Evolutionary conservation across 1,140 invertebrate species (phyloP).

Genomic region (Drosophila sucinea): DNA sequence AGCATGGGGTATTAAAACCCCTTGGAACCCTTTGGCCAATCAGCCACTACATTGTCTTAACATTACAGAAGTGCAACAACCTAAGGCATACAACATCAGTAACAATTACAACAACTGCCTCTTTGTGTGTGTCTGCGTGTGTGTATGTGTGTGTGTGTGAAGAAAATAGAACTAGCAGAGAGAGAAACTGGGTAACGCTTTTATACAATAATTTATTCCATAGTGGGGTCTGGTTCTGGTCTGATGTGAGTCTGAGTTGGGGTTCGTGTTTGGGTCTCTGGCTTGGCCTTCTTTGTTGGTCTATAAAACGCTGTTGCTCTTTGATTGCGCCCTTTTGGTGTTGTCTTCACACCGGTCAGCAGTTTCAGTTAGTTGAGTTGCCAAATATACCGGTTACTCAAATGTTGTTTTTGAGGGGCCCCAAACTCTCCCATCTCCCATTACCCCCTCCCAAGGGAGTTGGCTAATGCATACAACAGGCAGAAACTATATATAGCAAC

Average conservation of each 20-base stretch:
- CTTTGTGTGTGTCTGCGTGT: constrained; percentile 11
- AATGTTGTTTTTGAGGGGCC: no score
- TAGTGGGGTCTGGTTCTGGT: constrained; percentile 48
- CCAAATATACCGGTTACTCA: constrained; percentile 33
- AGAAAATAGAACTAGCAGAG: constrained; percentile 37
- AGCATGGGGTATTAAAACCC: no score
- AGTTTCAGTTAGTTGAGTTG: constrained; percentile 3
- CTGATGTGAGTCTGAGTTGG: constrained; percentile 14
- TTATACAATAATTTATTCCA: constrained; percentile 67
- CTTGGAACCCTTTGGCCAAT: neutral
- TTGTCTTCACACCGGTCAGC: constrained; percentile 10
- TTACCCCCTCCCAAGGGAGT: neutral
- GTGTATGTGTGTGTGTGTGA: constrained; percentile 26
- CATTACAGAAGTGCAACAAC: constrained; percentile 61
- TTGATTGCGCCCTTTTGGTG: constrained; percentile 19
- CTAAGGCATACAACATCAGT: constrained; percentile 7
- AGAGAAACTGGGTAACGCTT: constrained; percentile 73
- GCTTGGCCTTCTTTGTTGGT: constrained; percentile 6
- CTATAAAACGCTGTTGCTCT: constrained; percentile 1
- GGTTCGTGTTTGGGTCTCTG: constrained; percentile 17
- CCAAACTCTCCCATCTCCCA: no score
- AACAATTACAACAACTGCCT: constrained; percentile 1
- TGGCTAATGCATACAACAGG: neutral
- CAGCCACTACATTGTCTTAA: constrained; percentile 45
- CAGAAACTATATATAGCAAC: neutral